Evolutionary conservation across 1,140 invertebrate species (phyloP).

Genomic region (Lucilia cuprina): DNA sequence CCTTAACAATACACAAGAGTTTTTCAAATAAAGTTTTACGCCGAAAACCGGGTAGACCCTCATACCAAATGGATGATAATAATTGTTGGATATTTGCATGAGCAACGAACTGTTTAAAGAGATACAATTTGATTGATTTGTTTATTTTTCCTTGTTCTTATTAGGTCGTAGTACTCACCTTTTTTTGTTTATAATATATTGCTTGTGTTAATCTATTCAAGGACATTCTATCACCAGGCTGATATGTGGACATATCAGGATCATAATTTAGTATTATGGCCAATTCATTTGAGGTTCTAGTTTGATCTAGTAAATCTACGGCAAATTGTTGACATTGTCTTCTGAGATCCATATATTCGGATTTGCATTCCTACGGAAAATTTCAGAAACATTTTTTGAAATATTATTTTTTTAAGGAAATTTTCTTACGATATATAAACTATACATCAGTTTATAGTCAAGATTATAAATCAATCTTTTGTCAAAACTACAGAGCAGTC

Average conservation of each 20-base stretch:
- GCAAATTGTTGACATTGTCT: constrained; percentile 90
- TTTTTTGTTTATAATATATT: constrained; percentile 92
- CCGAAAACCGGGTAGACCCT: constrained; percentile 85
- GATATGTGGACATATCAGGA: constrained; percentile 72
- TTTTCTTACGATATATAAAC: too few relatives aligned
- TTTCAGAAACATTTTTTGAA: too few relatives aligned
- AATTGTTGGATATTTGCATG: constrained; percentile 92
- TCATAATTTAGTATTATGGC: constrained; percentile 91
- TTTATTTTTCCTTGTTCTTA: neutral
- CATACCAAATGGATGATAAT: constrained; percentile 91
- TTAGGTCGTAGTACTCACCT: constrained; percentile 65
- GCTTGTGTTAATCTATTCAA: constrained; percentile 84
- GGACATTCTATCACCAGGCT: constrained; percentile 77
- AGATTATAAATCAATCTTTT: too few relatives aligned
- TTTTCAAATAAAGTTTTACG: constrained; percentile 76
- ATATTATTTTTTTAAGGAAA: too few relatives aligned
- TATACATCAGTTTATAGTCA: too few relatives aligned
- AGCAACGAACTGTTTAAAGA: constrained; percentile 79
- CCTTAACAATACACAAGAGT: constrained; percentile 73
- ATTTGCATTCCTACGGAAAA: constrained; percentile 79
- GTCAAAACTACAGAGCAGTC: too few relatives aligned
- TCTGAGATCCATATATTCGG: constrained; percentile 81
- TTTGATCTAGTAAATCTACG: constrained; percentile 87
- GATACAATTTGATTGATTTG: constrained; percentile 40
- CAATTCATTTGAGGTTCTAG: constrained; percentile 86